A percentile compares a stretch with the other conserved stretches of the same genome.
Evolutionary conservation across 1,140 invertebrate genomes (phyloP).

Genomic region (Bacillus rossius): DNA sequence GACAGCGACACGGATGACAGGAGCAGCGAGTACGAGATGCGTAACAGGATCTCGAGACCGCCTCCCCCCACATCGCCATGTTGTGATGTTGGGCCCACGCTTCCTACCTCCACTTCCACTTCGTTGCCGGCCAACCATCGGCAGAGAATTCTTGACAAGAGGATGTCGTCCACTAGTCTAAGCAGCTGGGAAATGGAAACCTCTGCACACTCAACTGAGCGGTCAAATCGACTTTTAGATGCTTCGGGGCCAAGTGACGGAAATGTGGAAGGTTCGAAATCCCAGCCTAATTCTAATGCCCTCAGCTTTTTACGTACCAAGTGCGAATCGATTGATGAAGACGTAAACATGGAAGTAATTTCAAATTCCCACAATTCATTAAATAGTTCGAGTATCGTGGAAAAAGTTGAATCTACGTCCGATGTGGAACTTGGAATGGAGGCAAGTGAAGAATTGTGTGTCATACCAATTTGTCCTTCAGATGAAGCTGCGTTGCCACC

Average conservation of each 20-base stretch:
- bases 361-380: neutral
- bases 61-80: neutral
- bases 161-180: constrained; percentile 16
- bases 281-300: neutral
- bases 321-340: constrained; percentile 15
- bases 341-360: neutral
- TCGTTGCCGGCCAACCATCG: neutral
- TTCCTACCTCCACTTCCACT: neutral
- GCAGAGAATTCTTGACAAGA: neutral
- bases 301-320: neutral
- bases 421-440: neutral
- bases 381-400: neutral
- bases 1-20: constrained; percentile 19
- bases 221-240: too few relatives aligned
- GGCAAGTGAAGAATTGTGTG: neutral
- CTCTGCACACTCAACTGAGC: too few relatives aligned
- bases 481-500: neutral
- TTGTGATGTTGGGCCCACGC: neutral
- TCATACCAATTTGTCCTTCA: neutral
- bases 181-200: constrained; percentile 16
- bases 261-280: neutral
- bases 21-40: neutral
- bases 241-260: neutral
- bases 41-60: too few relatives aligned
- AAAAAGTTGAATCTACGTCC: neutral